Evolutionary conservation across 1,140 invertebrate species (phyloP).

Genomic region (Cyphomyrmex costatus): DNA sequence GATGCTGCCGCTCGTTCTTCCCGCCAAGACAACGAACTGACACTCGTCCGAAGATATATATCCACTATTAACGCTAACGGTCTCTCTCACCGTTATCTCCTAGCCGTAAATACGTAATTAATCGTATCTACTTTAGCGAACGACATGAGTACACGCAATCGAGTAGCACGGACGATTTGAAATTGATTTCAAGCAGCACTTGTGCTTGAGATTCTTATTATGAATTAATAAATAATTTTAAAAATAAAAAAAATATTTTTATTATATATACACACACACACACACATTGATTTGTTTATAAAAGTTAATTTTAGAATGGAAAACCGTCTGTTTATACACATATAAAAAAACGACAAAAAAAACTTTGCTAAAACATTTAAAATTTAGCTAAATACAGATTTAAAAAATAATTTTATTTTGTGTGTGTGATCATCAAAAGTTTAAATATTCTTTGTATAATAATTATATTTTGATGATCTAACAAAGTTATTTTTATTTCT

Average conservation of each 20-base stretch:
- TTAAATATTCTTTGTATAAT: too few relatives aligned
- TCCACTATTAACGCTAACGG: conserved; percentile 58
- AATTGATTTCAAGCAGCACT: neutral
- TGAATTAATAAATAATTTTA: neutral
- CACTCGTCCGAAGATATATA: conserved; percentile 56
- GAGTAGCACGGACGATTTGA: neutral
- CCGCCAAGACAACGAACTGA: conserved; percentile 56
- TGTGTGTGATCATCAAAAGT: too few relatives aligned
- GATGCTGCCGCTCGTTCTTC: conserved; percentile 62
- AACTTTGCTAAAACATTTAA: too few relatives aligned
- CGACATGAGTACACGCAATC: neutral
- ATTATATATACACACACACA: too few relatives aligned
- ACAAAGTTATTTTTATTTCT: too few relatives aligned
- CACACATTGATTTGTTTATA: neutral
- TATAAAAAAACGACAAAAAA: too few relatives aligned
- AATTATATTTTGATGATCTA: too few relatives aligned
- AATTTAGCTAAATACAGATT: too few relatives aligned
- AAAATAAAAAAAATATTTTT: neutral
- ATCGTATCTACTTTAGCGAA: conserved; percentile 54
- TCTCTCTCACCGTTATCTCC: conserved; percentile 53
- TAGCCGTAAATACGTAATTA: conserved; percentile 60
- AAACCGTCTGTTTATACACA: neutral
- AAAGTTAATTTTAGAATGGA: neutral
- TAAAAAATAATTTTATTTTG: too few relatives aligned
- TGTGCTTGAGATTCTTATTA: neutral